Conservation (phyloP, 2,113 vertebrate genomes). For the Gambusia holbrooki region DNA sequence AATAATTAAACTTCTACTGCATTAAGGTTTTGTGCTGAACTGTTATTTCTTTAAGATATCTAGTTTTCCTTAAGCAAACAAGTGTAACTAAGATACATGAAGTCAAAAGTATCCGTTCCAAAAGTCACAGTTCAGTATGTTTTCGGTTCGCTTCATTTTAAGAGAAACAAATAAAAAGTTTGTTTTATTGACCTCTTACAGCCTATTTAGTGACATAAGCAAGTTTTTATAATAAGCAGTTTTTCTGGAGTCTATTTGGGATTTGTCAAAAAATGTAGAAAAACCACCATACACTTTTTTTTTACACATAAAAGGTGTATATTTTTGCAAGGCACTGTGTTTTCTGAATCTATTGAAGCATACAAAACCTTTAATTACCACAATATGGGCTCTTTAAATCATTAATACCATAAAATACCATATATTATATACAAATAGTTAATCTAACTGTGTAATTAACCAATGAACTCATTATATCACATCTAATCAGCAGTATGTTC, state of each 20-base stretch:
- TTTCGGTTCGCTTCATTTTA: neutral
- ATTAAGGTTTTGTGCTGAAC: neutral
- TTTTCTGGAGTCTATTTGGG: neutral
- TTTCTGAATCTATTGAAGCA: neutral
- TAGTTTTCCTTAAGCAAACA: neutral
- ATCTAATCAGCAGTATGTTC: neutral
- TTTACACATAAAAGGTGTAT: neutral
- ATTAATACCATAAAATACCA: neutral
- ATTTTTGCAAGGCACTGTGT: neutral
- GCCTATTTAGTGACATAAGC: neutral
- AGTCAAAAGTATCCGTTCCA: neutral
- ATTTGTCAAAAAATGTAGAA: neutral
- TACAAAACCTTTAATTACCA: neutral
- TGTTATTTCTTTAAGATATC: neutral
- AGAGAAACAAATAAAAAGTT: neutral
- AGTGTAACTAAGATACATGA: neutral
- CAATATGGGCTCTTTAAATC: neutral
- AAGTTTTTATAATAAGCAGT: neutral
- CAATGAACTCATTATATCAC: neutral
- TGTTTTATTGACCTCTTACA: neutral
- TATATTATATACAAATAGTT: neutral
- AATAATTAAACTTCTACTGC: neutral
- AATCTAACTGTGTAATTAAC: neutral
- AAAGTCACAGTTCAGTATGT: neutral
- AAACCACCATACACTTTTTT: neutral